phyloP scores from a whole-genome alignment of 1,140 invertebrate genomes.

The Diabrotica undecimpunctata region DNA sequence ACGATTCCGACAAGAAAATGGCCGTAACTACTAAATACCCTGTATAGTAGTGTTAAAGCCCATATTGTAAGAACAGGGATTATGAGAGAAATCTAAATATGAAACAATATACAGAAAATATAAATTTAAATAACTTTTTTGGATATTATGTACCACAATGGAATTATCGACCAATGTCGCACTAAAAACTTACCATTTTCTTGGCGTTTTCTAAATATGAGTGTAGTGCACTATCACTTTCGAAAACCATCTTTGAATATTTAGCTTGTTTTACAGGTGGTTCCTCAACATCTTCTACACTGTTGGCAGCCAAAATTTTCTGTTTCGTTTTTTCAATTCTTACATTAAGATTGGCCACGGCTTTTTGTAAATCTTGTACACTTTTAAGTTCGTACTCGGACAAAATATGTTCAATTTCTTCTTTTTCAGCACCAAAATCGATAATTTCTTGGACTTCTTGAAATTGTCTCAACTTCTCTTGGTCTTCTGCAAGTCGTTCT shows the following conservation, averaged over 20 bases:
- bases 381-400: conserved; percentile 57
- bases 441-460: conserved; percentile 71
- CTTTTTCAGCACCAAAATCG: conserved; percentile 69
- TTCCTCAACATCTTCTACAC: conserved; percentile 59
- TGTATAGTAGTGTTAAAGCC: too few relatives aligned
- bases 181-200: conserved; percentile 39
- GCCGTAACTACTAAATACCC: too few relatives aligned
- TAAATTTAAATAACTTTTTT: too few relatives aligned
- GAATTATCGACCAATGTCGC: too few relatives aligned
- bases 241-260: conserved; percentile 43
- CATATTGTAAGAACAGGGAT: too few relatives aligned
- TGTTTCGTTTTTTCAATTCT: conserved; percentile 77
- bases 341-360: conserved; percentile 68
- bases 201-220: conserved; percentile 43
- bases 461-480: conserved; percentile 78
- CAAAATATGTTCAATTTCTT: conserved; percentile 51
- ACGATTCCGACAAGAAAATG: too few relatives aligned
- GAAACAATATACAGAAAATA: too few relatives aligned
- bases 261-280: conserved; percentile 43
- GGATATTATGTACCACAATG: too few relatives aligned
- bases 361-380: conserved; percentile 64
- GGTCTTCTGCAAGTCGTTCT: conserved; percentile 81
- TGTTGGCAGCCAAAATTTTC: conserved; percentile 68
- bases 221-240: conserved; percentile 43
- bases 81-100: too few relatives aligned